A percentile compares a stretch with the other conserved stretches of the same genome.
Conservation (phyloP, 2,797 vertebrate species). For the Philypnodon macrostomus region DNA sequence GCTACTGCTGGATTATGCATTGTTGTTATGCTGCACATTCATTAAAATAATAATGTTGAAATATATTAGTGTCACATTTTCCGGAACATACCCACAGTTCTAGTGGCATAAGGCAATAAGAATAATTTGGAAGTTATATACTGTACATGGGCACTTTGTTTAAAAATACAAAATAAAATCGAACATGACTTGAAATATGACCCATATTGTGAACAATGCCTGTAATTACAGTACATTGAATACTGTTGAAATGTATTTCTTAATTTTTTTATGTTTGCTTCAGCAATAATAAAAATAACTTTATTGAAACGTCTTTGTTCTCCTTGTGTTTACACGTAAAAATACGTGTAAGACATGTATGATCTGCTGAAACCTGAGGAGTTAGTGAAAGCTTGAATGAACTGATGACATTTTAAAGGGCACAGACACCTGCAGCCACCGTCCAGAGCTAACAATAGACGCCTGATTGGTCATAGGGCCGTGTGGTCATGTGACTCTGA, state of each 20-base stretch:
- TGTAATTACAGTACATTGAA: constrained; percentile 13
- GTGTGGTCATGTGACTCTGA: constrained; percentile 70
- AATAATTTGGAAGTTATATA: no score
- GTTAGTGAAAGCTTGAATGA: constrained; percentile 32
- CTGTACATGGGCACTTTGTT: no score
- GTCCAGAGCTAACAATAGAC: constrained; percentile 75
- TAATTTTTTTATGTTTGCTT: constrained; percentile 78
- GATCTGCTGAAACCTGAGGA: constrained; percentile 32
- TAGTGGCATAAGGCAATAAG: no score
- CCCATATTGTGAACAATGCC: neutral
- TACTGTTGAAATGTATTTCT: constrained; percentile 60
- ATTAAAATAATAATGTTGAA: neutral
- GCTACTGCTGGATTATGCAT: neutral
- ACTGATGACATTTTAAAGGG: constrained; percentile 24
- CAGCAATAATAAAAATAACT: constrained; percentile 79
- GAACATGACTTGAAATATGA: neutral
- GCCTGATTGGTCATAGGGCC: constrained; percentile 58
- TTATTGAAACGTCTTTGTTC: neutral
- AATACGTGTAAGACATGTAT: constrained; percentile 23
- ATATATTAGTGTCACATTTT: no score
- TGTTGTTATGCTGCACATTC: neutral
- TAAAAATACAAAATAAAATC: no score
- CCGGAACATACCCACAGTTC: no score
- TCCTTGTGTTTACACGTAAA: constrained; percentile 4
- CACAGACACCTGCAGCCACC: constrained; percentile 32